Evolutionary conservation across 2,888 invertebrate species (phyloP), one percentile per base, ranked within the genome.

Genomic region (Hemithea aestivaria): DNA sequence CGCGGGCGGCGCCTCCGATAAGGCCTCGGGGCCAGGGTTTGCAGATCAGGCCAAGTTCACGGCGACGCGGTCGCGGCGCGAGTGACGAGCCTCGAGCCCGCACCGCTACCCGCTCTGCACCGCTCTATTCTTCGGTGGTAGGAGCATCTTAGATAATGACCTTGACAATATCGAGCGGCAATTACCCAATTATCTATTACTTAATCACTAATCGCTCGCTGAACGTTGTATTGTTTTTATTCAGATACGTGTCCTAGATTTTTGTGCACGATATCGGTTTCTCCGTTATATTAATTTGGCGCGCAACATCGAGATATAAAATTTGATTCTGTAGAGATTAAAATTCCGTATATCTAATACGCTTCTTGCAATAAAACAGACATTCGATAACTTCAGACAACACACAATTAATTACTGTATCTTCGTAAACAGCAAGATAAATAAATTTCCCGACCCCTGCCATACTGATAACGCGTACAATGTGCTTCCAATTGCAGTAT

Each of bases 1-100:
- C 77, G 83, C 73, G 75, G 76, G 78, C 83, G 80, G 80, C 81
- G 83, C 74, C 77, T 75, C 80, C 67, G 80, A 79, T 79, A 80
- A 79, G 72, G 72, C 66, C 72, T 75, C 76, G 73, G 76, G 83
- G 82, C 82, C 82, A 82, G 76, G 79, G 79, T 77, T 76, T 63
- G 62, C 65, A 71, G 74, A 73, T 61, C 73, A 73, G 80, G 82
- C 80, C 84, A 84, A 83, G 83, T 82, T 87, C 84, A 84, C 79
- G 84, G 82, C 75, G 65, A 80, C 80, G 74, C 79, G 73, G 56
- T 74, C 68, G 73, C 73, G 64, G 73, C 67, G 66, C 74, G 76
- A 74, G 62, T 73, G 77, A 68, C 70, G 56, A 45, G 45, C 32
- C 27, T 27, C 56, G 16, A 16, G 59, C 32, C 32, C 32, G 40